Base-by-base conservation (phyloP, 2,797 vertebrate species). In the Melanotaenia pygmaea region DNA sequence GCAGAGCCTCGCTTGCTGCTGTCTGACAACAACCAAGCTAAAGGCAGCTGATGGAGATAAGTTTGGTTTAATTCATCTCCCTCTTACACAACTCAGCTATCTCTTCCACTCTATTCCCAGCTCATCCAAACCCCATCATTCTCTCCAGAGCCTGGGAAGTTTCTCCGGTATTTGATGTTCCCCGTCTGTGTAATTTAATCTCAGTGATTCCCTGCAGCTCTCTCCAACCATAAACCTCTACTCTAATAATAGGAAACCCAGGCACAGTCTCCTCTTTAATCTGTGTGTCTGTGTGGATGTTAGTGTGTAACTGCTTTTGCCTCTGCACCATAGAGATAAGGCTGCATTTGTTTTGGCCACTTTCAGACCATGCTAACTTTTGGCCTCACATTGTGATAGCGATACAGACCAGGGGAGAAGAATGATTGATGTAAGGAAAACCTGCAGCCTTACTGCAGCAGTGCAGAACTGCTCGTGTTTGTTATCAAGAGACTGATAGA, bases 141-240 rank as follows among this genome's bases (percentile, higher is more conserved):
- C 82, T 84, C 85, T 79, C 65, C 66, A 30, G 70, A 77, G 82
- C 79, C 79, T 74, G 81, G 83, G 85, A 89, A 86, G 81, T 85
- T 92, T 87, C 80, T 84, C 73, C 72, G 87, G 86, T 83, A 90
- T 94, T 93, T 92, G 89, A 94, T 93, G 91, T 92, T 91, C 89
- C 82, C 82, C 43, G 76, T 90, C 90, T 92, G 89, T 93, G 93
- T 93, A 92, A 93, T 95, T 94, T 94, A 87, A 94, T 94, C 91
- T 92, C 80, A 83, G 89, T 74, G 86, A 90, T 88, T 93, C 93
- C 91, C 91, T 89, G 86, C 86, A 91, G 92, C 89, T 88, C 88
- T 90, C 83, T 67, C 72, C 47, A 16, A 84, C 86, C 88, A 91
- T 91, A 92, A 93, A 94, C 88, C 92, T 93, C 89, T 68, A 79